Percentiles rank a stretch among this genome's conserved stretches.
These are phyloP conservation scores for Melanostoma mellinum DNA, from an alignment of 2,888 invertebrate genomes.

Conservation along the genomic window DNA sequence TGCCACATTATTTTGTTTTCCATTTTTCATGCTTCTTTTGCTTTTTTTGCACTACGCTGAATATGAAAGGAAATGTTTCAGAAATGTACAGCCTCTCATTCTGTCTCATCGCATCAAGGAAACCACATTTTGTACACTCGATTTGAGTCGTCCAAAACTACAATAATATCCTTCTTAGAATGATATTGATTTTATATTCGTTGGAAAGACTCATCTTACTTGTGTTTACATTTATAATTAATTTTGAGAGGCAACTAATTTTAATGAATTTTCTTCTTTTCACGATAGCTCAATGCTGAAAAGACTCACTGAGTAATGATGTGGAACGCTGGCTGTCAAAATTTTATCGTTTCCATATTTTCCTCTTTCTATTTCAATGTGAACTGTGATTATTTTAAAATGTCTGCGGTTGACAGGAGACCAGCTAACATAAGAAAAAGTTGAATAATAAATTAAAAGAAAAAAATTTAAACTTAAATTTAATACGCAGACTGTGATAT, in stretches of 20 bases:
- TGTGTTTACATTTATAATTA: slow-evolving; percentile 30
- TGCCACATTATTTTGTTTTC: slow-evolving; percentile 22
- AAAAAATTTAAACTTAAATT: background rate
- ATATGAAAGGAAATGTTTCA: slow-evolving; percentile 4
- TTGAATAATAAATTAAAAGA: background rate
- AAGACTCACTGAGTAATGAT: slow-evolving; percentile 49
- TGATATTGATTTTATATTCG: slow-evolving; percentile 48
- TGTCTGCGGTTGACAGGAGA: slow-evolving; percentile 24
- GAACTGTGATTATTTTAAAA: slow-evolving; percentile 34
- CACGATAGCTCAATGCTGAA: slow-evolving; percentile 28
- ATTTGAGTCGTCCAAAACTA: slow-evolving; percentile 32
- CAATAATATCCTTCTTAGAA: slow-evolving; percentile 26
- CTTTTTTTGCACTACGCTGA: background rate
- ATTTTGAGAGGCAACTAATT: background rate
- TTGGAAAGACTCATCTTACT: slow-evolving; percentile 19
- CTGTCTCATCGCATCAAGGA: background rate
- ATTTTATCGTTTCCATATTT: slow-evolving; percentile 42
- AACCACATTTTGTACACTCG: slow-evolving; percentile 4
- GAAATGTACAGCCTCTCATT: slow-evolving; percentile 18
- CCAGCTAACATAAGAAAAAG: background rate
- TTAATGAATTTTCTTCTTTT: slow-evolving; percentile 42
- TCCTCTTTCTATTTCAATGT: slow-evolving; percentile 11
- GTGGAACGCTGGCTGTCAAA: slow-evolving; percentile 48
- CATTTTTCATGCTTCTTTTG: background rate
- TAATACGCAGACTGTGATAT: background rate